phyloP scores from a whole-genome alignment of 2,888 invertebrate genomes.

The Tenthredo livida region DNA sequence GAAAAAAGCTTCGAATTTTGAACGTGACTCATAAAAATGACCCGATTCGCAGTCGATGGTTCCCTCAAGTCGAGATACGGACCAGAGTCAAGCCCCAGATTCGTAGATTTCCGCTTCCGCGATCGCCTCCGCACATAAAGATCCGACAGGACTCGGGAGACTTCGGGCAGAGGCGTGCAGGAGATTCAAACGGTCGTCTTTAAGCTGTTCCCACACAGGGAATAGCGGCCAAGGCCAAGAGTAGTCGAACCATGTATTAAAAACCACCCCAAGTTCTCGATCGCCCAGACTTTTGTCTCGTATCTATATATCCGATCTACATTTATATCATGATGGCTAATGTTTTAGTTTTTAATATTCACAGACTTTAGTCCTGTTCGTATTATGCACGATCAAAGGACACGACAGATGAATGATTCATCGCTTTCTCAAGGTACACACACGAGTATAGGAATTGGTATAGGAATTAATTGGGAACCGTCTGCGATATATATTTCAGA shows the following conservation, averaged over 20 bases:
- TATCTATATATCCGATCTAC: no score
- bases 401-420: background rate
- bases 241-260: background rate
- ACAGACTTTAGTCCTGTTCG: background rate
- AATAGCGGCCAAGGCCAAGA: slow-evolving; percentile 20
- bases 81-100: slow-evolving; percentile 32
- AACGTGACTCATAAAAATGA: slow-evolving; percentile 18
- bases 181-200: slow-evolving; percentile 40
- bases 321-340: background rate
- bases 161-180: slow-evolving; percentile 30
- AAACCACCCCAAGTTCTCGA: slow-evolving; percentile 20
- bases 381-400: background rate
- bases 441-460: background rate
- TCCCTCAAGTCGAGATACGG: slow-evolving; percentile 2
- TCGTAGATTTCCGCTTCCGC: slow-evolving; percentile 41
- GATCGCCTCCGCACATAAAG: slow-evolving; percentile 32
- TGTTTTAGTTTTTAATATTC: background rate
- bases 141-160: slow-evolving; percentile 41
- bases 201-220: slow-evolving; percentile 36
- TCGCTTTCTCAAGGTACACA: background rate
- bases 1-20: background rate
- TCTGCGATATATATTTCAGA: background rate
- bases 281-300: background rate
- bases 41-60: slow-evolving; percentile 32
- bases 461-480: background rate